Base-by-base conservation (phyloP, 2,797 vertebrate species). In the Notoglanidium macrostoma region DNA sequence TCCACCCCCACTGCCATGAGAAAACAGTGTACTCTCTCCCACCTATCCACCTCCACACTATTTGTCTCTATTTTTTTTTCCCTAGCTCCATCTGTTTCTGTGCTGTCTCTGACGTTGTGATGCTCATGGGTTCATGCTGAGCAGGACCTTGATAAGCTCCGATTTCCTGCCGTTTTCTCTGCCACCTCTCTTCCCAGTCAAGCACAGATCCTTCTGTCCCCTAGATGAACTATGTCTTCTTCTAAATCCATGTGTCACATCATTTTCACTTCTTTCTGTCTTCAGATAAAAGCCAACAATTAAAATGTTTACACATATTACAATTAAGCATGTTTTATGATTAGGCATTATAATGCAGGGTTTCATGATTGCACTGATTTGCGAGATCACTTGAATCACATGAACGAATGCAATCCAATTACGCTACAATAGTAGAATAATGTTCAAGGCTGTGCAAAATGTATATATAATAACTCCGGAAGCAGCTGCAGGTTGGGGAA, bases 101-200 rank as follows among this genome's bases (percentile, higher is more conserved):
- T n/a, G 82, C 61, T 84, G 51, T 86, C 76, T 76, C 3, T 74
- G 77, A 63, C 35, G 73, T 78, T 26, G 67, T 78, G 63, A 44
- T 70, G 57, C 57, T 81, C 65, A 76, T 85, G 54, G 79, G 76
- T 67, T 44, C 76, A 59, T 73, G 77, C 40, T 3, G 17, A 84
- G 83, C 63, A 84, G 67, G 78, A 88, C 80, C 87, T 87, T 89
- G 87, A 90, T 84, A 88, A 86, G 59, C 57, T 14, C 1, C 74
- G 67, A 63, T 63, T 73, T 84, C 83, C 83, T 87, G 78, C 67
- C 15, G 40, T 61, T 80, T 85, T 84, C 73, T 83, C 63, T 26
- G 46, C 51, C 29, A 81, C 57, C 29, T 14, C 51, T 59, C 57
- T 61, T 59, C 77, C 19, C 55, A 63, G 21, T 44, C 57, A 63